Base-by-base conservation (phyloP, 2,113 vertebrate species). In the Crypturellus undulatus region DNA sequence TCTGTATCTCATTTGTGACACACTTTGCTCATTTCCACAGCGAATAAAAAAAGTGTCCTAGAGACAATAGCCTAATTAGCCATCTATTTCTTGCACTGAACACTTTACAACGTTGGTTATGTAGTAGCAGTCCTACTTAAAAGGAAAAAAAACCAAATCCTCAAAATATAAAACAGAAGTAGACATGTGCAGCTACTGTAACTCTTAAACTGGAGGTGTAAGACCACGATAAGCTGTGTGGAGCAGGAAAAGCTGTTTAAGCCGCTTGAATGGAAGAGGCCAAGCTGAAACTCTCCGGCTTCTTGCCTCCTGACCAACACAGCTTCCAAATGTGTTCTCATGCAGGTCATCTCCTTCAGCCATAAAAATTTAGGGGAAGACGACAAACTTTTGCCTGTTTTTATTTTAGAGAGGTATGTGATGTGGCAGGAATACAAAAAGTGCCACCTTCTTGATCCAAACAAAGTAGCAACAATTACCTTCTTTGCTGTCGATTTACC, bases 51-150 rank as follows among this genome's bases (percentile, higher is more conserved):
- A 56, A 95, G 67, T 52, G 87, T 91, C 90, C 85, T 90, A 92
- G 65, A 93, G 91, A 90, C 72, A 90, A 76, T n/a, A 96, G 85
- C 92, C 90, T 96, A 95, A 97, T 96, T 96, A 96, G 88, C 15
- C 85, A 71, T 28, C 85, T 95, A 94, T 81, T 96, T 93, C 95
- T 88, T 95, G 87, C 93, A 72, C 90, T 16, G 12, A 84, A 68
- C 63, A 77, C 68, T 80, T 94, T 13, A 59, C 52, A 56, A 36
- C 36, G 16, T 34, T 78, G 60, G 32, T 70, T 76, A 87, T 18
- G 40, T 8, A 71, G 76, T 9, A 49, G 40, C 13, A 95, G 82
- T 17, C 83, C 94, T 90, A 94, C 42, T 91, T 91, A 32, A 73
- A 92, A 45, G 5, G 9, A 36, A 68, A 42, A 51, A 58, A 62